Conservation (phyloP, 2,113 vertebrate genomes). For the Cromileptes altivelis region DNA sequence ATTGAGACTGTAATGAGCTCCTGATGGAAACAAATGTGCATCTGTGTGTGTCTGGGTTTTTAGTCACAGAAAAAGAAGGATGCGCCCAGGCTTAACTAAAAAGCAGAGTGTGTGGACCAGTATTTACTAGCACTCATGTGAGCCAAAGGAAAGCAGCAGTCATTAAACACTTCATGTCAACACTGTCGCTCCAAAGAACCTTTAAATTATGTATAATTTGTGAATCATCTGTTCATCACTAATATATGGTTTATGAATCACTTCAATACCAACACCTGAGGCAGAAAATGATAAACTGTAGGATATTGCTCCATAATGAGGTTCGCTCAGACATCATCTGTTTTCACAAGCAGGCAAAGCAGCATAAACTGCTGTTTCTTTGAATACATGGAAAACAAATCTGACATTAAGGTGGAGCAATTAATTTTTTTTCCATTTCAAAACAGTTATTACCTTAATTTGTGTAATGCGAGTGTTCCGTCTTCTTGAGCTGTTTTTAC, state of each 20-base stretch:
- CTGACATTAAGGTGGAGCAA: background rate
- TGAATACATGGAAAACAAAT: background rate
- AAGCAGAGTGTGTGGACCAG: background rate
- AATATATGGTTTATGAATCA: constrained; percentile 47
- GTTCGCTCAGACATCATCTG: background rate
- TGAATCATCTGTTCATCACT: constrained; percentile 58
- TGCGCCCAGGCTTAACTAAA: background rate
- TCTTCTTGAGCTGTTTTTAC: background rate
- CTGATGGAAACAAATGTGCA: constrained; percentile 48
- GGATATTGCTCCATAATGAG: constrained; percentile 31
- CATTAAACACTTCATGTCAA: constrained; percentile 6
- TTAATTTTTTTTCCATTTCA: background rate
- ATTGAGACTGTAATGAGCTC: constrained; percentile 69
- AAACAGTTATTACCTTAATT: background rate
- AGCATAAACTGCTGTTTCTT: background rate
- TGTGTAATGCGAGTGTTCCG: background rate
- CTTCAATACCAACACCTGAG: constrained; percentile 39
- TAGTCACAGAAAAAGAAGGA: constrained; percentile 17
- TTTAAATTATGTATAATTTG: constrained; percentile 52
- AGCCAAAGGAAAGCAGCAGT: background rate
- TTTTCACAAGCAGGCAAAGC: background rate
- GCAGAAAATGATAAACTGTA: constrained; percentile 27
- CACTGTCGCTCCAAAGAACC: background rate
- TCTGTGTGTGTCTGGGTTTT: constrained; percentile 14
- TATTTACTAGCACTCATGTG: background rate